These are phyloP conservation scores for Epicampocera succincta DNA, from an alignment of 2,888 invertebrate genomes.

Conservation along the genomic window DNA sequence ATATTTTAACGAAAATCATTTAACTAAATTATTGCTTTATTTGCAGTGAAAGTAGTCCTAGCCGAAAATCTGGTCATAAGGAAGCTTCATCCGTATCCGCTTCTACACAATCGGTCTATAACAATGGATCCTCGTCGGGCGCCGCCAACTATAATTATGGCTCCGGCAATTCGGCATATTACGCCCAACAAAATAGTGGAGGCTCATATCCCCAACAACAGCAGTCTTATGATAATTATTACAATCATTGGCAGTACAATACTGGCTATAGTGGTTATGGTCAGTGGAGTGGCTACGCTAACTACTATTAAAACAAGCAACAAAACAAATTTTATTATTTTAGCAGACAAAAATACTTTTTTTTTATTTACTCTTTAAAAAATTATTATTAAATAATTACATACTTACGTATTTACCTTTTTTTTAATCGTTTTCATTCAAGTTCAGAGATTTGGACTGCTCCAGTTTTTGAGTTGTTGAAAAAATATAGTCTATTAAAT, in stretches of 20 bases:
- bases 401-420: slow-evolving; percentile 31
- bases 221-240: slow-evolving; percentile 83
- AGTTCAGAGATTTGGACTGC: slow-evolving; percentile 33
- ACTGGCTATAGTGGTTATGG: slow-evolving; percentile 82
- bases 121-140: slow-evolving; percentile 78
- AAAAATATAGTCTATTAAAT: slow-evolving; percentile 24
- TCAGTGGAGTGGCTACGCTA: slow-evolving; percentile 84
- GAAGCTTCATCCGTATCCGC: slow-evolving; percentile 73
- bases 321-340: slow-evolving; percentile 25
- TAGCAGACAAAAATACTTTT: slow-evolving; percentile 27
- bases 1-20: too few relatives aligned
- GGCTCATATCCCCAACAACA: slow-evolving; percentile 77
- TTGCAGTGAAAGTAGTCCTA: slow-evolving; percentile 79
- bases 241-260: slow-evolving; percentile 85
- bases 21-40: not conserved
- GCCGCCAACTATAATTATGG: slow-evolving; percentile 77
- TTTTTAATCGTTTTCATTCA: slow-evolving; percentile 36
- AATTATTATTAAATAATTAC: slow-evolving; percentile 68
- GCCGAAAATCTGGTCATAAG: slow-evolving; percentile 79
- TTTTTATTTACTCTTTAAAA: slow-evolving; percentile 40
- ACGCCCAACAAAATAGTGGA: slow-evolving; percentile 75
- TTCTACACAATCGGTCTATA: slow-evolving; percentile 72
- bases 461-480: slow-evolving; percentile 47
- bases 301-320: slow-evolving; percentile 76
- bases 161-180: slow-evolving; percentile 77